Evolutionary conservation across 2,113 vertebrate species (phyloP), one percentile per base, ranked within the genome.

Genomic region (Scomber scombrus): DNA sequence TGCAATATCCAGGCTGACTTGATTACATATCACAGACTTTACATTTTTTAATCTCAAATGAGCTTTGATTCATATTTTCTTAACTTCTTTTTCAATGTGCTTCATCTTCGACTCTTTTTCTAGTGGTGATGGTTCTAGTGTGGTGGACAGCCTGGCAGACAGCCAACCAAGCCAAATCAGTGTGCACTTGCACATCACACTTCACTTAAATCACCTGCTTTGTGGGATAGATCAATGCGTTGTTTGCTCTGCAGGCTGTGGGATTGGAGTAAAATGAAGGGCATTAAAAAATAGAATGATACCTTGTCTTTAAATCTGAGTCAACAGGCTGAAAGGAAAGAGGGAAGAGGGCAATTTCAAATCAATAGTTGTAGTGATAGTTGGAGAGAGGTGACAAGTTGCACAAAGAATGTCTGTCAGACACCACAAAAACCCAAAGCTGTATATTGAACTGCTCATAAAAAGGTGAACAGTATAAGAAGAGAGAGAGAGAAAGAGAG

Each of bases 331-430:
- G 56, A 60, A 54, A 54, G 63, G 14, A 64, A 80, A 19, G 57
- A 78, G 66, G 54, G 58, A 74, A 67, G 55, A 73, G 40, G 31
- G 51, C 71, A 77, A 16, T 78, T 58, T 57, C 6, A 50, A 65
- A 85, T 86, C 86, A 78, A 82, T 88, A 23, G 4, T 7, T 65
- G 34, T 43, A 29, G n/a, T 64, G 40, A 76, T 57, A 60, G 43
- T 26, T 51, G 34, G 54, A 55, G 74, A 45, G 50, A 40, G 60
- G 72, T 75, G 78, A 73, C 50, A 75, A 61, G 63, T 63, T 67
- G 49, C 64, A 76, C n/a, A 79, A 51, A 70, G 54, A 40, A 43
- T 12, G 4, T 75, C 47, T 77, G 23, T 65, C 63, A 31, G n/a
- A 66, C 26, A 52, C 14, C 15, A n/a, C 47, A 61, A 50, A 45